These are phyloP conservation scores for Bombus waltoni DNA, from an alignment of 1,140 invertebrate genomes.

Conservation along the genomic window DNA sequence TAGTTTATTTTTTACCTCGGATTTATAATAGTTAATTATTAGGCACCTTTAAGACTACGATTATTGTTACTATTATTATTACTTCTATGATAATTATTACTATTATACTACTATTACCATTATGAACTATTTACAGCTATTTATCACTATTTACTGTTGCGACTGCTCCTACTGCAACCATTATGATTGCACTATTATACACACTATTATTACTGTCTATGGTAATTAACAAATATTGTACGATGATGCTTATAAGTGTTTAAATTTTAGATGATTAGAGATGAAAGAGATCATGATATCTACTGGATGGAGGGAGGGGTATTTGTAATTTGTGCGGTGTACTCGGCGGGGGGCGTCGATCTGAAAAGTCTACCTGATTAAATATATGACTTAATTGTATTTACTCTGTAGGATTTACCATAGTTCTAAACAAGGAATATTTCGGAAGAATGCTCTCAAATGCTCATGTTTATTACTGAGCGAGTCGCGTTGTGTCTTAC, in stretches of 20 bases:
- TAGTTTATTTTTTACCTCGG: slow-evolving; percentile 73
- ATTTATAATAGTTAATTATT: slow-evolving; percentile 72
- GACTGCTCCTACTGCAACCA: slow-evolving; percentile 63
- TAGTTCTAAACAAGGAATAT: slow-evolving; percentile 80
- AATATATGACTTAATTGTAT: slow-evolving; percentile 83
- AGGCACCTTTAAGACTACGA: slow-evolving; percentile 67
- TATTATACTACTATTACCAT: slow-evolving; percentile 63
- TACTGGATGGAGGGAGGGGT: slow-evolving; percentile 68
- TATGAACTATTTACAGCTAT: slow-evolving; percentile 63
- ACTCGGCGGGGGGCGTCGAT: slow-evolving; percentile 76
- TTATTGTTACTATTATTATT: slow-evolving; percentile 74
- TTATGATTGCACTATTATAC: slow-evolving; percentile 64
- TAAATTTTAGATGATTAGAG: slow-evolving; percentile 71
- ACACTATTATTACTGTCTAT: slow-evolving; percentile 70
- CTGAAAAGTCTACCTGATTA: slow-evolving; percentile 83
- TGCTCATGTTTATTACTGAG: slow-evolving; percentile 77
- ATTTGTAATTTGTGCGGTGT: slow-evolving; percentile 59
- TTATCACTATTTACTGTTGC: slow-evolving; percentile 67
- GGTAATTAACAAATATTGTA: slow-evolving; percentile 69
- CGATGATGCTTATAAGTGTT: slow-evolving; percentile 71
- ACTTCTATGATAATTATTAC: slow-evolving; percentile 68
- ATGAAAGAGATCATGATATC: slow-evolving; percentile 67
- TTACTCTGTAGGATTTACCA: slow-evolving; percentile 82
- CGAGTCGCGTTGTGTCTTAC: slow-evolving; percentile 76
- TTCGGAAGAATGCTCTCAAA: slow-evolving; percentile 76